Evolutionary conservation across 2,113 vertebrate species (phyloP).

Genomic region (Syngnathoides biaculeatus): DNA sequence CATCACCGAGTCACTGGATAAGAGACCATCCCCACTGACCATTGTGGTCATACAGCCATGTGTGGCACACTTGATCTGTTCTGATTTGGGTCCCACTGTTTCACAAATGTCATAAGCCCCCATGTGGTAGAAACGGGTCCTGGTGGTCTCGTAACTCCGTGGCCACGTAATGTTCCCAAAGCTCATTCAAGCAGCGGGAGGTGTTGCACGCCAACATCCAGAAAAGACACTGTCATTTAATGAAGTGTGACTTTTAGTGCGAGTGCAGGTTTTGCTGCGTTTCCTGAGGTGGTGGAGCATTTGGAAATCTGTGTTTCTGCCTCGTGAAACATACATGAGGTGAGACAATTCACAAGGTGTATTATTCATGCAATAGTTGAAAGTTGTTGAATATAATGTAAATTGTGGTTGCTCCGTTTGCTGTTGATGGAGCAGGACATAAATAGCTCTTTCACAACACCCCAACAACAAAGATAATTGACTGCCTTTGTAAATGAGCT

Average conservation of each 20-base stretch:
- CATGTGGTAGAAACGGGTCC: conserved; percentile 3
- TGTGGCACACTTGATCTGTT: neutral
- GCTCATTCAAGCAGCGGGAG: conserved; percentile 29
- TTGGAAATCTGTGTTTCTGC: conserved; percentile 22
- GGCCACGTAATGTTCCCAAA: conserved; percentile 9
- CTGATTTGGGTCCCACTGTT: conserved; percentile 2
- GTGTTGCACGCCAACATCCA: conserved; percentile 22
- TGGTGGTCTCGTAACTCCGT: conserved; percentile 11
- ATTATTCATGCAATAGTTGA: conserved; percentile 43
- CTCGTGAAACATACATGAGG: conserved; percentile 55
- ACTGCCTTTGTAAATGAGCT: conserved; percentile 6
- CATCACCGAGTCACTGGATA: neutral
- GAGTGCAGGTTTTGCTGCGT: conserved; percentile 6
- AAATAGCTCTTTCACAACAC: conserved; percentile 1
- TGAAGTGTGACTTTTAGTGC: conserved; percentile 27
- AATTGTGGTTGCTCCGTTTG: conserved; percentile 6
- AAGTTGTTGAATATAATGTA: conserved; percentile 31
- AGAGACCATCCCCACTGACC: neutral
- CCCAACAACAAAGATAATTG: neutral
- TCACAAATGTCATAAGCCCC: conserved; percentile 3
- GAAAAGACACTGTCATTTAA: conserved; percentile 8
- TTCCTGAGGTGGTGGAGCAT: conserved; percentile 9
- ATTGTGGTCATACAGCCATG: neutral
- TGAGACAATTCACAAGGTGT: conserved; percentile 33
- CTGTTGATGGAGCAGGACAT: neutral